These are phyloP conservation scores for Falco columbarius DNA, from an alignment of 2,797 vertebrate species.

Conservation along the genomic window DNA sequence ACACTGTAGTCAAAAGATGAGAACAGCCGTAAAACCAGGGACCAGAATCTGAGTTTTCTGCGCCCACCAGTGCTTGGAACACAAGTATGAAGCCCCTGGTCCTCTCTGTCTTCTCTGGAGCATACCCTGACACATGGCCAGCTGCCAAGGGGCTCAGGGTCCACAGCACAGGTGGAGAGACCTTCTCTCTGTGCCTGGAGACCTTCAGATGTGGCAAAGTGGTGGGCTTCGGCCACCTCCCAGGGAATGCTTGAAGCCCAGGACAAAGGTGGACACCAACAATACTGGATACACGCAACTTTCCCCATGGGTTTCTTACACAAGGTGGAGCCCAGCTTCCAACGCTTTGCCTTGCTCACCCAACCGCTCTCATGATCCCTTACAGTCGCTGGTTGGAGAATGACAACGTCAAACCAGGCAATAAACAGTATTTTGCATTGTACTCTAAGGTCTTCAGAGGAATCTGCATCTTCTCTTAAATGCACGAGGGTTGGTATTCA, in stretches of 20 bases:
- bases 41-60: not conserved
- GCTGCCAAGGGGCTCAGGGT: not conserved
- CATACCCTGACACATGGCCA: accelerated
- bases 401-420: not conserved
- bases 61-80: accelerated
- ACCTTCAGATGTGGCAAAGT: not conserved
- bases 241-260: not conserved
- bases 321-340: accelerated
- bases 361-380: not conserved
- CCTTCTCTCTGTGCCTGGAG: not conserved
- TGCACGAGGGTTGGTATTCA: accelerated
- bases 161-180: not conserved
- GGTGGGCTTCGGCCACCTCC: not conserved
- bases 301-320: not conserved
- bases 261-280: not conserved
- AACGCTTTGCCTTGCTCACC: not conserved
- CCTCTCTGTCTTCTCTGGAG: not conserved
- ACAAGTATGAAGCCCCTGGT: not conserved
- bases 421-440: not conserved
- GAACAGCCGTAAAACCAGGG: not conserved
- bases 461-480: not conserved
- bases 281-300: not conserved
- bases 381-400: accelerated
- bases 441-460: not conserved
- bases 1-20: not conserved